These are phyloP conservation scores for Cryptotis parvus DNA, from an alignment of 2,113 vertebrate species.

Conservation along the genomic window DNA sequence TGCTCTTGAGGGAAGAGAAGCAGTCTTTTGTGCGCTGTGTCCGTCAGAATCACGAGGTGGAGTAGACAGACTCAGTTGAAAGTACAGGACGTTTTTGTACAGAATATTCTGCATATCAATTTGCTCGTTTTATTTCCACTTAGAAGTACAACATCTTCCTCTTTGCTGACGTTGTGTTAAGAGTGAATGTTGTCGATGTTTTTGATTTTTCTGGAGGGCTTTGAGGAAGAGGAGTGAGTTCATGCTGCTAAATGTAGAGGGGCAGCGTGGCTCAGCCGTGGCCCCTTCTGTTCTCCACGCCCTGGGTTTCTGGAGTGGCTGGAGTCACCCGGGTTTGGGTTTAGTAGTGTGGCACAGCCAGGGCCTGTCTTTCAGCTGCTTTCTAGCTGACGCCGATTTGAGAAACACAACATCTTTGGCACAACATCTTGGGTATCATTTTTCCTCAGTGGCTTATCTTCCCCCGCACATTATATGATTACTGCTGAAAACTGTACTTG, in stretches of 20 bases:
- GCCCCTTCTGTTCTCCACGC: neutral
- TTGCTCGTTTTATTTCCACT: slow-evolving; percentile 13
- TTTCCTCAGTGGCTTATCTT: neutral
- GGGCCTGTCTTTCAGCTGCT: neutral
- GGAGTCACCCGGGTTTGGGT: neutral
- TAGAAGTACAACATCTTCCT: neutral
- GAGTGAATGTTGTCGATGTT: neutral
- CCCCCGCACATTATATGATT: neutral
- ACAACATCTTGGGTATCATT: neutral
- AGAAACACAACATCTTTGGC: slow-evolving; percentile 39
- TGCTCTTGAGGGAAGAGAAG: slow-evolving; percentile 17
- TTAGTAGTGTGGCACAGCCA: neutral
- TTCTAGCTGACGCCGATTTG: neutral
- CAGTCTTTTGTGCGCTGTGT: neutral
- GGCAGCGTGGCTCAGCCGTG: neutral
- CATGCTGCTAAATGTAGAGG: neutral
- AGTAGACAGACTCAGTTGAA: neutral
- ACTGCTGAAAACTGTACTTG: too few relatives aligned
- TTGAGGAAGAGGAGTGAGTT: neutral
- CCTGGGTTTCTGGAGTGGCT: neutral
- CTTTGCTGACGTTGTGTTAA: slow-evolving; percentile 11
- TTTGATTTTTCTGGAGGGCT: neutral
- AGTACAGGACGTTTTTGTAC: neutral
- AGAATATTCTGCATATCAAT: neutral
- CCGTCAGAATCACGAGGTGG: neutral